These are phyloP conservation scores for Amazonetta brasiliensis DNA, from an alignment of 2,797 vertebrate species.

Conservation along the genomic window DNA sequence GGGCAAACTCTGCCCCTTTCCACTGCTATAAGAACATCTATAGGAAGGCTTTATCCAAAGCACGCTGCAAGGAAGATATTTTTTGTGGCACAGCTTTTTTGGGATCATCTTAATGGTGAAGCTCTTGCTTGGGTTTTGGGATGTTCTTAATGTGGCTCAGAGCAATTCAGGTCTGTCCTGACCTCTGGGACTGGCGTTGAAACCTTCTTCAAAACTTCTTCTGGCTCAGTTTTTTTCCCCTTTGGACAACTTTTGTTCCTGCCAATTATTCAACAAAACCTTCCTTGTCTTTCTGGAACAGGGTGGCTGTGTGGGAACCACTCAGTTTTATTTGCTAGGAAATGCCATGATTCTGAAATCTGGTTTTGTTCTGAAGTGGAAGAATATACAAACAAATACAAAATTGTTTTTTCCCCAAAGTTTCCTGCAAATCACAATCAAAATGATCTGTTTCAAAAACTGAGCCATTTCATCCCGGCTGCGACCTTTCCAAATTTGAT, in stretches of 20 bases:
- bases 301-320: not conserved
- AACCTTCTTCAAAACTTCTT: not conserved
- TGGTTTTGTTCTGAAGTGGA: not conserved
- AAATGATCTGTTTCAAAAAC: not conserved
- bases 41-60: not conserved
- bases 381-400: not conserved
- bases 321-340: not conserved
- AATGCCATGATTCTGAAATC: not conserved
- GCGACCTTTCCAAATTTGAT: not conserved
- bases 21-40: not conserved
- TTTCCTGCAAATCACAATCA: not conserved
- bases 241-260: not conserved
- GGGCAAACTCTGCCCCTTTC: not conserved
- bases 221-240: not conserved
- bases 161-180: not conserved
- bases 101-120: fast-evolving
- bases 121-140: not conserved
- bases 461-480: not conserved
- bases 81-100: not conserved
- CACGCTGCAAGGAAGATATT: not conserved
- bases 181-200: not conserved
- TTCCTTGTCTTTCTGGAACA: not conserved
- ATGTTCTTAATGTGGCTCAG: not conserved
- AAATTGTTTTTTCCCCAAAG: not conserved
- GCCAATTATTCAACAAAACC: not conserved